Base-by-base conservation (phyloP, 2,113 vertebrate species). In the Sphaerodactylus townsendi region DNA sequence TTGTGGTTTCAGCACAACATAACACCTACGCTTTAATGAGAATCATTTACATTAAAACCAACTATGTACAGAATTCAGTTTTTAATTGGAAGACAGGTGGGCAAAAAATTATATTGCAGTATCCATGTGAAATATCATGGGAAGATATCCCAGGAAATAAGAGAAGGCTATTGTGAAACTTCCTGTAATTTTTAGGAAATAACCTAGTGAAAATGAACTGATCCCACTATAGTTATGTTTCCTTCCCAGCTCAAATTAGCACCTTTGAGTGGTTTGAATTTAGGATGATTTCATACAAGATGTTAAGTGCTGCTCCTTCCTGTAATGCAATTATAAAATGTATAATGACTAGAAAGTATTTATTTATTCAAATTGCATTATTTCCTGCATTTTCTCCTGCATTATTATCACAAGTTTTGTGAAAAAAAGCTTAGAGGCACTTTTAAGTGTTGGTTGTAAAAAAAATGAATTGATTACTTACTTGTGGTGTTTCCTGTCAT, bases 401-500 rank as follows among this genome's bases (percentile, higher is more conserved):
- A 77, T 17, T 46, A 62, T 25, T 62, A 48, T 48, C 56, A 48
- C 11, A 44, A 83, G 28, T 3, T 48, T 14, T 73, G 70, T 72
- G 70, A 46, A 4, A 28, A 46, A 7, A 74, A 10, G n/a, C 41
- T 56, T 48, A 69, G 44, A 41, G 25, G 48, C 48, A 59, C 3
- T 59, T 56, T n/a, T 15, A 83, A 70, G 28, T n/a, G 23, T 17
- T 28, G 70, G 10, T 5, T 21, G 25, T 41, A 77, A 59, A 77
- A 77, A n/a, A 59, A 19, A 70, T 14, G 2, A 0, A 1, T 6
- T 17, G 21, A 0, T 7, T 92, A 98, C 98, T 99, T 93, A 99
- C 99, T 99, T 81, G 99, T 99, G 86, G 98, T 99, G 95, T 97
- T 99, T 69, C 98, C 99, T 0, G 98, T 95, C 99, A 99, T 99